Percentiles rank a stretch among this genome's conserved stretches.
Evolutionary conservation across 30 jellyfish, hydroid and myxozoan species (phyloP).

Genomic region (Aurelia coerulea): DNA sequence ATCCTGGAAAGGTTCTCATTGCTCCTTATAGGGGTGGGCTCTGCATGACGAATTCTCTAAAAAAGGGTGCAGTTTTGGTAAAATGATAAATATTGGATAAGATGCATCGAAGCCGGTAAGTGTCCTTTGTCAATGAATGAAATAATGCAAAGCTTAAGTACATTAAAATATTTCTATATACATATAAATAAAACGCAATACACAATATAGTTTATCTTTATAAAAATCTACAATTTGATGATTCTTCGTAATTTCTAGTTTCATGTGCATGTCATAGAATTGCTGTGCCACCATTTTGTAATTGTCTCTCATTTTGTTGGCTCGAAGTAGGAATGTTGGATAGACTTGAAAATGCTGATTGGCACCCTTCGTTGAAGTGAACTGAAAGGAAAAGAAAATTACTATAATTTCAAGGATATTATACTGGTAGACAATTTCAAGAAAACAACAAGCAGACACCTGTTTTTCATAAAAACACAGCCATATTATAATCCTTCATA

Average conservation of each 20-base stretch:
- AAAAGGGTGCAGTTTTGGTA: too few species aligned
- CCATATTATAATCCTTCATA: neutral
- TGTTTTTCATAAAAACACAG: neutral
- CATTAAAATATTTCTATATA: too few species aligned
- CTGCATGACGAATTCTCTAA: too few species aligned
- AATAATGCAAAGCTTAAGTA: too few species aligned
- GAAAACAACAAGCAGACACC: neutral
- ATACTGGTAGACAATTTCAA: neutral
- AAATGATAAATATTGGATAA: too few species aligned
- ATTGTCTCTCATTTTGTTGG: neutral
- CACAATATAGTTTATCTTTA: neutral
- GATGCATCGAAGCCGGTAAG: too few species aligned
- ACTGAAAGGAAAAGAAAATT: conserved; percentile 6
- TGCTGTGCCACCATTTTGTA: too few species aligned
- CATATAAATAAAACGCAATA: neutral
- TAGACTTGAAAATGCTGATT: conserved; percentile 46
- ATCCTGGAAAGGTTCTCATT: too few species aligned
- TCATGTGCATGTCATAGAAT: too few species aligned
- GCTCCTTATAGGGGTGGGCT: too few species aligned
- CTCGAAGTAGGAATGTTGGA: conserved; percentile 11
- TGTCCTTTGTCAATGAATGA: too few species aligned
- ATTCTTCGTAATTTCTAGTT: neutral
- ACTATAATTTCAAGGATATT: neutral
- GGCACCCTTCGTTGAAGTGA: conserved; percentile 61
- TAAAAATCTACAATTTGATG: neutral